Percentiles rank a stretch among this genome's conserved stretches.
These are phyloP conservation scores for Achroia grisella DNA, from an alignment of 1,140 invertebrate species.

Conservation along the genomic window DNA sequence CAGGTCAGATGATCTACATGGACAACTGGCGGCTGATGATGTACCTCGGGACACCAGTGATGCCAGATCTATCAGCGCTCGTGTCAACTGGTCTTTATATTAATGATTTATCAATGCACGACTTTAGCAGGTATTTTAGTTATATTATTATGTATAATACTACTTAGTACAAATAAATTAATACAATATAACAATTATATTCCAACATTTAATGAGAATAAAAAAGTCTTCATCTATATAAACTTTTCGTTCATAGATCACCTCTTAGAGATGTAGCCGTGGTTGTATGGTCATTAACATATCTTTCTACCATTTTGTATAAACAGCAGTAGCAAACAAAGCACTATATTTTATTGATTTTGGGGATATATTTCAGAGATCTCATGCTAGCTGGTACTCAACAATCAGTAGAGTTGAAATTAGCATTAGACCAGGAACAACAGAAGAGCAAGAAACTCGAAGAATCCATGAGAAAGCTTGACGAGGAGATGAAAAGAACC, in stretches of 20 bases:
- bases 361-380: constrained; percentile 77
- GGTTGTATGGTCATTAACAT: too few species aligned
- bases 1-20: constrained; percentile 99
- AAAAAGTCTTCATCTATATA: too few species aligned
- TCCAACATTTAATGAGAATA: too few species aligned
- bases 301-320: too few species aligned
- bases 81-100: constrained; percentile 94
- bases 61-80: constrained; percentile 92
- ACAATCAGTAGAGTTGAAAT: constrained; percentile 96
- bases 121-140: constrained; percentile 88
- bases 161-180: too few species aligned
- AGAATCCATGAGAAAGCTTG: constrained; percentile 96
- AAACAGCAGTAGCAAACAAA: too few species aligned
- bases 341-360: too few species aligned
- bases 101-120: constrained; percentile 98
- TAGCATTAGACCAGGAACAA: constrained; percentile 96
- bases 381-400: constrained; percentile 97
- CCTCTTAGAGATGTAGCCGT: too few species aligned
- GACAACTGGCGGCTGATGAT: constrained; percentile 98
- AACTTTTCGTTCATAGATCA: too few species aligned
- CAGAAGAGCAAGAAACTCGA: constrained; percentile 97
- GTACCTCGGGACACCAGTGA: constrained; percentile 96
- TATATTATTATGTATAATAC: background rate
- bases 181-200: too few species aligned
- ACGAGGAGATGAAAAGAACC: constrained; percentile 96